Conservation (phyloP, 2,113 vertebrate species). For the Conger conger region DNA sequence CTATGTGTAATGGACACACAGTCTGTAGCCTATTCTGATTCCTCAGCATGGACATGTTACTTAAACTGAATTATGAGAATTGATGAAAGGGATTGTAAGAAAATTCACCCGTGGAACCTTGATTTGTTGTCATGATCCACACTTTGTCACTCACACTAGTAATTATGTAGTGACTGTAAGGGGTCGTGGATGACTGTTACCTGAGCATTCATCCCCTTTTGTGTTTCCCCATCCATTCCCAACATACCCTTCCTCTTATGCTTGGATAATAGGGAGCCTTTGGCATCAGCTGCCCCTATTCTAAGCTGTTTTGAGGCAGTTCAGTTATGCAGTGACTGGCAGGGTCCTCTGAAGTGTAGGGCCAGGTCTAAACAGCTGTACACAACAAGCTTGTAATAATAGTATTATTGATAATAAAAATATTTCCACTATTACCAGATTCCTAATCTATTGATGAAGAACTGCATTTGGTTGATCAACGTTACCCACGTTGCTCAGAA, state of each 20-base stretch:
- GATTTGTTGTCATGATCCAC: not conserved
- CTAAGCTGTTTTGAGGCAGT: too few relatives aligned
- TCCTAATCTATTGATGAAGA: too few relatives aligned
- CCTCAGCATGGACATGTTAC: not conserved
- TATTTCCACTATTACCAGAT: not conserved
- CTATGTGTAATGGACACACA: too few relatives aligned
- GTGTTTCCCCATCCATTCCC: not conserved
- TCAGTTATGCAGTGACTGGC: too few relatives aligned
- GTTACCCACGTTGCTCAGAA: too few relatives aligned
- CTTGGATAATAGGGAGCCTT: too few relatives aligned
- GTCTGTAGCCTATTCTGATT: too few relatives aligned
- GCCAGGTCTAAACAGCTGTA: not conserved
- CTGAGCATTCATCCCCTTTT: not conserved
- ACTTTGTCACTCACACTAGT: not conserved
- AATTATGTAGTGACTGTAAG: not conserved
- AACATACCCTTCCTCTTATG: not conserved
- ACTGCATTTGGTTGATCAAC: too few relatives aligned
- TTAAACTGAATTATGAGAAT: not conserved
- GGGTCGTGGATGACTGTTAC: not conserved
- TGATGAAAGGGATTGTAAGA: not conserved
- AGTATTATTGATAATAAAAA: not conserved
- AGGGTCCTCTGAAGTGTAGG: too few relatives aligned
- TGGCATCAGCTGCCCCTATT: too few relatives aligned
- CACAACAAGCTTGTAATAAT: not conserved
- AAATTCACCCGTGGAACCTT: not conserved